Percentiles rank a stretch among this genome's conserved stretches.
Evolutionary conservation across 1,140 invertebrate species (phyloP).

Genomic region (Propsilocerus akamusi): DNA sequence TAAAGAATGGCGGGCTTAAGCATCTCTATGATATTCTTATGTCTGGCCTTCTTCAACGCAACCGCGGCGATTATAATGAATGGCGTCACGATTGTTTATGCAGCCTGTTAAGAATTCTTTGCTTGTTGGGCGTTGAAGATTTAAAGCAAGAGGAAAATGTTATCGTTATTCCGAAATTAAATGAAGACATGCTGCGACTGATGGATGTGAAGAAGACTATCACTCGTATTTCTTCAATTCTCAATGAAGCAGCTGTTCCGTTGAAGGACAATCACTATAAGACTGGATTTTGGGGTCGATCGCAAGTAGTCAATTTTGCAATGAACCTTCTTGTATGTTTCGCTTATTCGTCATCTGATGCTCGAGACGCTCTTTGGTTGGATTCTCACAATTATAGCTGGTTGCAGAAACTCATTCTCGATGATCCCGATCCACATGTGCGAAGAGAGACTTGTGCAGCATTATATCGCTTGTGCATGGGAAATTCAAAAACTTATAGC

Average conservation of each 20-base stretch:
- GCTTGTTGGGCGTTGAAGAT: conserved; percentile 60
- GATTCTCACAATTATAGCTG: conserved; percentile 45
- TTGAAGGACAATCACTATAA: conserved; percentile 48
- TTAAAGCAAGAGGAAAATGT: conserved; percentile 37
- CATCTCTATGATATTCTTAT: conserved; percentile 85
- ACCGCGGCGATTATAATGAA: conserved; percentile 54
- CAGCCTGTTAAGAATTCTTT: conserved; percentile 53
- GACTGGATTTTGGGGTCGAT: conserved; percentile 71
- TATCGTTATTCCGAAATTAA: conserved; percentile 38
- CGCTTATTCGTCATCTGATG: conserved; percentile 53
- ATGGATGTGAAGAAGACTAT: conserved; percentile 70
- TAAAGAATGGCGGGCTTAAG: conserved; percentile 66
- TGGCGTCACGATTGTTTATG: conserved; percentile 91
- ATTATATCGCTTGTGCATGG: conserved; percentile 67
- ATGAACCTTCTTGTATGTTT: conserved; percentile 67
- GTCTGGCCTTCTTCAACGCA: conserved; percentile 50
- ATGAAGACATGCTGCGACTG: conserved; percentile 54
- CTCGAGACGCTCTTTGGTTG: conserved; percentile 42
- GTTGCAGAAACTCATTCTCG: conserved; percentile 56
- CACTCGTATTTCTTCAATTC: conserved; percentile 62
- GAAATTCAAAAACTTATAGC: conserved; percentile 39
- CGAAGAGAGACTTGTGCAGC: conserved; percentile 76
- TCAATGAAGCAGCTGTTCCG: conserved; percentile 64
- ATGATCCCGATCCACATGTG: conserved; percentile 70
- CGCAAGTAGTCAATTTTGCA: conserved; percentile 66